phyloP scores from a whole-genome alignment of 2,797 vertebrate genomes.

The Megaceryle alcyon region DNA sequence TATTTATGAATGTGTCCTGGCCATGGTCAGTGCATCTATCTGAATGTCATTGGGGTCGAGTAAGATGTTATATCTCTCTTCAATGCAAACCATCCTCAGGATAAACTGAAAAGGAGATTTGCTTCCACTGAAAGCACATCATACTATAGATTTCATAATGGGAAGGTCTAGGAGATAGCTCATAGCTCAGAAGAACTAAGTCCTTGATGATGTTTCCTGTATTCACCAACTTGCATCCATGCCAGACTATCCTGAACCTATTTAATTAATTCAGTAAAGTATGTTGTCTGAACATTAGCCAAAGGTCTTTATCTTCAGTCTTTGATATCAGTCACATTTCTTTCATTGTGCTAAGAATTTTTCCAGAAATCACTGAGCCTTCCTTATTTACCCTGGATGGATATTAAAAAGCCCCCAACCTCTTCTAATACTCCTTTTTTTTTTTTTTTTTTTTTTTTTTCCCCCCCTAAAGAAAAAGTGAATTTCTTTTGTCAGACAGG shows the following conservation, averaged over 20 bases:
- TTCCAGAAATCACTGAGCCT: not conserved
- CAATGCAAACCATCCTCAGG: not conserved
- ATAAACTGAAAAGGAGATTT: not conserved
- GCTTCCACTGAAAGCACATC: not conserved
- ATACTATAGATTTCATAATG: not conserved
- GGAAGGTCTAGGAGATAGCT: not conserved
- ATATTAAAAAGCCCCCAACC: not conserved
- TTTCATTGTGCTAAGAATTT: not conserved
- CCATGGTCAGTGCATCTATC: not conserved
- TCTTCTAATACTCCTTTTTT: not conserved
- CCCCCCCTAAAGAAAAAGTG: not conserved
- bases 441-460: not conserved
- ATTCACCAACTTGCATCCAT: not conserved
- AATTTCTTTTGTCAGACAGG: not conserved
- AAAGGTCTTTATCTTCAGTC: not conserved
- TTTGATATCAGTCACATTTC: not conserved
- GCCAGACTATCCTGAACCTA: not conserved
- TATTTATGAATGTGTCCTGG: not conserved
- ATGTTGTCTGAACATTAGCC: not conserved
- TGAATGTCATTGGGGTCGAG: not conserved
- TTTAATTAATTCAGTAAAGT: not conserved
- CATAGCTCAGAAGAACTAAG: not conserved
- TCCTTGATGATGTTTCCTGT: not conserved
- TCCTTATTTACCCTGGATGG: not conserved
- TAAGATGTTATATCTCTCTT: not conserved